Conservation (phyloP, 35 echinoderm and acorn worm genomes). For the Lytechinus variegatus region DNA sequence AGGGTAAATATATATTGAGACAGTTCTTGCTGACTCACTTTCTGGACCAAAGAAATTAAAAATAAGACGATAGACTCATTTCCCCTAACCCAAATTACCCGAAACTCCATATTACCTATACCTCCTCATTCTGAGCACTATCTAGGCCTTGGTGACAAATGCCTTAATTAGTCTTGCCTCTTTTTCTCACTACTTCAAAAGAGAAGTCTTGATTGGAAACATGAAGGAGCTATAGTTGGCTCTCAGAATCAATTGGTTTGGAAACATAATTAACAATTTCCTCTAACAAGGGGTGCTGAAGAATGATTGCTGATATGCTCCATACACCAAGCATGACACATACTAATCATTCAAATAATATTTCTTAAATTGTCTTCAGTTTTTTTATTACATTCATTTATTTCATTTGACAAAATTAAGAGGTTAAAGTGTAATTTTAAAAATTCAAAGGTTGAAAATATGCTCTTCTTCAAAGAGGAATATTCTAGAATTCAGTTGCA, state of each 20-base stretch:
- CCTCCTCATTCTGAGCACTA: neutral
- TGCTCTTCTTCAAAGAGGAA: too few species aligned
- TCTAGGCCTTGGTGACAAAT: slow-evolving; percentile 37
- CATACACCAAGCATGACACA: neutral
- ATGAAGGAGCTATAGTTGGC: slow-evolving; percentile 22
- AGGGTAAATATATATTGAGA: neutral
- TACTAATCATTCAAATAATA: neutral
- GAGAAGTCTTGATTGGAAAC: slow-evolving; percentile 41
- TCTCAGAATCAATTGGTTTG: slow-evolving; percentile 33
- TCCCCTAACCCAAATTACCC: neutral
- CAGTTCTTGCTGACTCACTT: neutral
- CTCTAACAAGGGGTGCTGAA: neutral
- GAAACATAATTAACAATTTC: slow-evolving; percentile 52
- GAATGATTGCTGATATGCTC: neutral
- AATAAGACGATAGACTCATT: neutral
- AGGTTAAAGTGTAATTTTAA: too few species aligned
- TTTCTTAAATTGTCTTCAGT: neutral
- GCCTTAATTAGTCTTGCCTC: slow-evolving; percentile 44
- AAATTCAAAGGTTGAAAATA: too few species aligned
- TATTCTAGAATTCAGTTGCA: too few species aligned
- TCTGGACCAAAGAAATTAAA: neutral
- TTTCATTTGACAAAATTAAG: too few species aligned
- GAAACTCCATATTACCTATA: neutral
- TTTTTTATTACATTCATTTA: neutral
- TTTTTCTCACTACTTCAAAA: neutral